Base-by-base conservation (phyloP, 2,113 vertebrate species). In the Microcebus jonahi region DNA sequence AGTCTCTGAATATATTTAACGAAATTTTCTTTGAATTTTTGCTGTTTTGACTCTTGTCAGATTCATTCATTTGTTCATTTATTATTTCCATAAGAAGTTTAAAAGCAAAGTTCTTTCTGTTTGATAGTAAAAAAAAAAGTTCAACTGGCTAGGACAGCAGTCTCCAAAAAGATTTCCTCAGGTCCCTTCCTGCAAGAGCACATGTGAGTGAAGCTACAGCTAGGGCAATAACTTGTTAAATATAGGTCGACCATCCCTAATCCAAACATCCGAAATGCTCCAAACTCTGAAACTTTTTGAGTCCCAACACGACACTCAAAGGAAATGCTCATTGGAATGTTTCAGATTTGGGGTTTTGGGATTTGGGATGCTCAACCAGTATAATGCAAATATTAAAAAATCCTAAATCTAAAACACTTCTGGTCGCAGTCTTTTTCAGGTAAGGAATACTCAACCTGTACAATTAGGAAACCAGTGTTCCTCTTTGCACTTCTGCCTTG, bases 51-150 rank as follows among this genome's bases (percentile, higher is more conserved):
- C 90, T 97, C 85, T 92, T 96, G 88, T 88, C 93, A 90, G 79
- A 91, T 95, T 97, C 96, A 96, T 95, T 97, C 48, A 50, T 81
- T 98, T 96, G 96, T 96, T 90, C 96, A 76, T 92, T 90, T 93
- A 94, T 94, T 97, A 90, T 98, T 98, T 96, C 97, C 91, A 97
- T 87, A 77, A 97, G 75, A 98, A 94, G 91, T 93, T 97, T 97
- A 95, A 86, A 96, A 77, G 97, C 88, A 97, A n/a, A 14, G 18
- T 53, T 70, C 77, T 23, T 76, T 88, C 76, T 15, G 57, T 92
- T 94, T 90, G 88, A 95, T 85, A 96, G 65, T 63, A 86, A 45
- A 94, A 14, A n/a, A n/a, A n/a, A 55, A 77, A 29, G 42, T 45
- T 93, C n/a, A 67, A 65, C 4, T 18, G 67, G 42, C 39, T 42